A percentile compares a stretch with the other conserved stretches of the same genome.
Evolutionary conservation across 2,113 vertebrate genomes (phyloP).

Genomic region (Sphaerodactylus townsendi): DNA sequence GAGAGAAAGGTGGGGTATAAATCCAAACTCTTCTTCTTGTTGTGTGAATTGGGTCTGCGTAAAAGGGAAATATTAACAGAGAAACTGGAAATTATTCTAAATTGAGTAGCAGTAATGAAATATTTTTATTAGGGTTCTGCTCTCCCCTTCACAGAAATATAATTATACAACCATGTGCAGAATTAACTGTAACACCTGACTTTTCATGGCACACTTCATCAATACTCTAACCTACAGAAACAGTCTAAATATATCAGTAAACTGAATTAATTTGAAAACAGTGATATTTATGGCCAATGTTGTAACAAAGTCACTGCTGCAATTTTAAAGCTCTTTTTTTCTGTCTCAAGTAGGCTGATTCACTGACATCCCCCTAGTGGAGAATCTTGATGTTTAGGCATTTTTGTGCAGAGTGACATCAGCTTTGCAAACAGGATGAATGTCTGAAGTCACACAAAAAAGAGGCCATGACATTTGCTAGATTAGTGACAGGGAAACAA

Average conservation of each 20-base stretch:
- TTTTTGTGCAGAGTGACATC: background rate
- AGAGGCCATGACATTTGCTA: background rate
- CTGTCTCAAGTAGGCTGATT: background rate
- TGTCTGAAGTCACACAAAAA: background rate
- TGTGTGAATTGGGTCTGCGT: background rate
- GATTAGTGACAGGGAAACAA: background rate
- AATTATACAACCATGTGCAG: background rate
- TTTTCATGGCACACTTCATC: background rate
- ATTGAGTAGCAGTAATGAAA: background rate
- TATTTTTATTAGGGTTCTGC: background rate
- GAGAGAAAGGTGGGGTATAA: no score
- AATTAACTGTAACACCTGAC: background rate
- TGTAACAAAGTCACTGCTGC: background rate
- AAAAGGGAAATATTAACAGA: background rate
- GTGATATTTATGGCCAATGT: background rate
- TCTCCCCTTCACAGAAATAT: background rate
- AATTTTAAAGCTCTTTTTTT: background rate
- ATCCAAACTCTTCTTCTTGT: no score
- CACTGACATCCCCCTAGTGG: background rate
- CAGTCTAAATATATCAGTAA: background rate
- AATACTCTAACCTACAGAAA: background rate
- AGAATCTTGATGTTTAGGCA: background rate
- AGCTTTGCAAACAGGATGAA: background rate
- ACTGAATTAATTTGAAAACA: background rate
- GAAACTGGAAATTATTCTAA: slow-evolving; percentile 31